These are phyloP conservation scores for Lateolabrax maculatus DNA, from an alignment of 2,797 vertebrate genomes.

Conservation along the genomic window DNA sequence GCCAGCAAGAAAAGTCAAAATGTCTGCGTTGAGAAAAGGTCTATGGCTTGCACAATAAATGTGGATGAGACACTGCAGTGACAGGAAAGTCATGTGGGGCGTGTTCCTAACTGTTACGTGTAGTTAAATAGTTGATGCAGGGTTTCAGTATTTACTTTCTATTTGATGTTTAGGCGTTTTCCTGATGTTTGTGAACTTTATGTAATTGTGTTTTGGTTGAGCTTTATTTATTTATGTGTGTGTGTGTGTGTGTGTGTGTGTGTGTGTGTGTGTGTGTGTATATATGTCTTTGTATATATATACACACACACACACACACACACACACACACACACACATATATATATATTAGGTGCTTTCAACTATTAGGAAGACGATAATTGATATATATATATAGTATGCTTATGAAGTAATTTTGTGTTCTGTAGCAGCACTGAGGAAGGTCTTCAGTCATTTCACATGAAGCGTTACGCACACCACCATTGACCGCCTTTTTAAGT, in stretches of 20 bases:
- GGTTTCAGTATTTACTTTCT: neutral
- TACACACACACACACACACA: too few relatives aligned
- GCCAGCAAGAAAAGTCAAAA: too few relatives aligned
- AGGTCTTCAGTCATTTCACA: neutral
- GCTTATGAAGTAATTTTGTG: neutral
- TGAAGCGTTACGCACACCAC: neutral
- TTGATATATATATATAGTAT: neutral
- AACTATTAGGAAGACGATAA: too few relatives aligned
- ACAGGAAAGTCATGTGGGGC: neutral
- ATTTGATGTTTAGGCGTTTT: neutral
- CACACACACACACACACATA: too few relatives aligned
- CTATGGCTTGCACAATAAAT: neutral
- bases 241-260: neutral
- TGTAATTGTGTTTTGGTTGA: neutral
- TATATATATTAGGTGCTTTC: too few relatives aligned
- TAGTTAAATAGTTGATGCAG: neutral
- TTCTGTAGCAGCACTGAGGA: neutral
- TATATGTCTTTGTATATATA: too few relatives aligned
- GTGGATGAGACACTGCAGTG: neutral
- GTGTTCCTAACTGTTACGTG: neutral
- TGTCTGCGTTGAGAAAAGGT: neutral
- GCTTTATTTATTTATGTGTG: too few relatives aligned
- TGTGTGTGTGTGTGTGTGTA: too few relatives aligned
- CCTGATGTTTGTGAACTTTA: neutral
- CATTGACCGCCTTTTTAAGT: conserved; percentile 28